phyloP scores from a whole-genome alignment of 2,113 vertebrate species.

The Nycticorax nycticorax region DNA sequence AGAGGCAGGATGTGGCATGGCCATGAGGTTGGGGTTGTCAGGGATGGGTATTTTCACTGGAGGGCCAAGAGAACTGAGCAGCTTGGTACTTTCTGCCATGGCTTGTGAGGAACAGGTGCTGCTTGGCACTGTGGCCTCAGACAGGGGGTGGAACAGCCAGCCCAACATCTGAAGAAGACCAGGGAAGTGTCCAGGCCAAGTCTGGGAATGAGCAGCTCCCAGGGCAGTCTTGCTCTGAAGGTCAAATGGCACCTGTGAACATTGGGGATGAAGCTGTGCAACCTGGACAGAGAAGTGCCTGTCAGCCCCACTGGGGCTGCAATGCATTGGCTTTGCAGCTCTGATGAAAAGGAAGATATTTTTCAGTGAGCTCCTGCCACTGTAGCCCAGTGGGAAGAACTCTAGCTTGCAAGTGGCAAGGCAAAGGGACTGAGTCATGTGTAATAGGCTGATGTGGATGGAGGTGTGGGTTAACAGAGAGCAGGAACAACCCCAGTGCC shows the following conservation, averaged over 20 bases:
- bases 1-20: not conserved
- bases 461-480: not conserved
- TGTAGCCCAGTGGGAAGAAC: not conserved
- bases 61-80: not conserved
- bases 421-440: not conserved
- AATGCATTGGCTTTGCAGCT: not conserved
- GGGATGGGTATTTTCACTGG: not conserved
- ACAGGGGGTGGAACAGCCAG: not conserved
- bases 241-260: not conserved
- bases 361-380: not conserved
- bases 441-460: not conserved
- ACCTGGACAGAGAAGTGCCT: not conserved
- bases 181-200: not conserved
- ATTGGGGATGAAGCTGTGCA: not conserved
- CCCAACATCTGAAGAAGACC: not conserved
- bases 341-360: not conserved
- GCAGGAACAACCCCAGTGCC: not conserved
- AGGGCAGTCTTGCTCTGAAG: not conserved
- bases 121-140: not conserved
- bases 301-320: not conserved
- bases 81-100: not conserved
- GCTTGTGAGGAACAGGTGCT: not conserved
- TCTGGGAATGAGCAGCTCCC: not conserved
- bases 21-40: not conserved
- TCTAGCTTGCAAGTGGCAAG: not conserved